These are phyloP conservation scores for Lophochroa leadbeateri DNA, from an alignment of 2,113 vertebrate species.

Conservation along the genomic window DNA sequence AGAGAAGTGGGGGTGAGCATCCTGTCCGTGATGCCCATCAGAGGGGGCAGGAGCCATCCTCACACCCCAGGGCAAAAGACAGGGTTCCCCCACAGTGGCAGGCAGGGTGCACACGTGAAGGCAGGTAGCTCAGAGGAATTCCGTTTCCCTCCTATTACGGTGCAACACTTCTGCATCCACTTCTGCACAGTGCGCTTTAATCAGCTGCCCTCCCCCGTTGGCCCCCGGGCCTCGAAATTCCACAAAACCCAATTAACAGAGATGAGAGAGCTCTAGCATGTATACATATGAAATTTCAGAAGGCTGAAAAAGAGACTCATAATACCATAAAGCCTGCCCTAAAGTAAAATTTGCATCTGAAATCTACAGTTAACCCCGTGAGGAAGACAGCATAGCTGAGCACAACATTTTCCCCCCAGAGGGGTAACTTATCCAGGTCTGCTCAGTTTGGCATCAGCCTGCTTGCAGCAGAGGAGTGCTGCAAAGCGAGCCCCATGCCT, in stretches of 20 bases:
- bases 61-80: neutral
- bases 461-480: neutral
- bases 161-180: constrained; percentile 36
- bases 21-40: rapidly evolving
- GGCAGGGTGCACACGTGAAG: rapidly evolving
- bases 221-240: constrained; percentile 37
- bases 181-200: neutral
- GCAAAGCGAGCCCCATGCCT: neutral
- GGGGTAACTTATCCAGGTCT: constrained; percentile 21
- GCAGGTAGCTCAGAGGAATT: neutral
- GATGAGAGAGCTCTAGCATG: constrained; percentile 37
- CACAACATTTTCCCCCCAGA: neutral
- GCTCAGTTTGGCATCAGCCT: neutral
- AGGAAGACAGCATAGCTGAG: constrained; percentile 10
- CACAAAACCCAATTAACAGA: constrained; percentile 58
- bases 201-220: constrained; percentile 41
- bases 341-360: constrained; percentile 55
- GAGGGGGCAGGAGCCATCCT: neutral
- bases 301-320: constrained; percentile 38
- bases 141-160: neutral
- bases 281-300: constrained; percentile 52
- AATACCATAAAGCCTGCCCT: constrained; percentile 52
- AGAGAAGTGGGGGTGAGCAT: neutral
- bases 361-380: constrained; percentile 39
- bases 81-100: neutral